Percentiles rank a stretch among this genome's conserved stretches.
Conservation (phyloP, 2,113 vertebrate species). For the Tragelaphus strepsiceros region DNA sequence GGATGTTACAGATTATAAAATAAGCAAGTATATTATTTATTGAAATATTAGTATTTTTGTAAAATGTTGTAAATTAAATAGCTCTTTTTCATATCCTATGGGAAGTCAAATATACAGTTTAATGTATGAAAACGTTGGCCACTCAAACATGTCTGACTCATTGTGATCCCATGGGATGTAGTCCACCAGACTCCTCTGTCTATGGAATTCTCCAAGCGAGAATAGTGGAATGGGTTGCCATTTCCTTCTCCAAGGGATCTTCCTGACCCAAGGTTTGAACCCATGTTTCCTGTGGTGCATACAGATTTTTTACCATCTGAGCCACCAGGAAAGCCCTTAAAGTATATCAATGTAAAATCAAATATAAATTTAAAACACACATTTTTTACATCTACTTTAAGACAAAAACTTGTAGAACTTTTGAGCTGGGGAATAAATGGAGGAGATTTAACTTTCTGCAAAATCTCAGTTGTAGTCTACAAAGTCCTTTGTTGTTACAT, state of each 20-base stretch:
- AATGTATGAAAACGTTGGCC: background rate
- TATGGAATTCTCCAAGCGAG: fast-evolving
- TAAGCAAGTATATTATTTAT: background rate
- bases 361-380: background rate
- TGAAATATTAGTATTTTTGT: background rate
- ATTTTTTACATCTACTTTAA: background rate
- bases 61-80: background rate
- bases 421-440: background rate
- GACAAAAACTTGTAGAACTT: background rate
- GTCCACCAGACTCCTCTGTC: background rate
- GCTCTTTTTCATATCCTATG: background rate
- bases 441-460: background rate
- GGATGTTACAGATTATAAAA: background rate
- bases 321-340: background rate
- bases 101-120: background rate
- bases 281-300: background rate
- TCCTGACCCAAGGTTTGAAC: background rate
- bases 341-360: background rate
- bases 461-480: background rate
- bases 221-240: background rate
- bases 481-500: background rate
- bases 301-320: background rate
- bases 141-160: background rate
- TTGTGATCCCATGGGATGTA: background rate
- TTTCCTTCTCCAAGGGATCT: background rate